These are phyloP conservation scores for Linyphia triangularis DNA, from an alignment of 2,888 invertebrate species.

Conservation along the genomic window DNA sequence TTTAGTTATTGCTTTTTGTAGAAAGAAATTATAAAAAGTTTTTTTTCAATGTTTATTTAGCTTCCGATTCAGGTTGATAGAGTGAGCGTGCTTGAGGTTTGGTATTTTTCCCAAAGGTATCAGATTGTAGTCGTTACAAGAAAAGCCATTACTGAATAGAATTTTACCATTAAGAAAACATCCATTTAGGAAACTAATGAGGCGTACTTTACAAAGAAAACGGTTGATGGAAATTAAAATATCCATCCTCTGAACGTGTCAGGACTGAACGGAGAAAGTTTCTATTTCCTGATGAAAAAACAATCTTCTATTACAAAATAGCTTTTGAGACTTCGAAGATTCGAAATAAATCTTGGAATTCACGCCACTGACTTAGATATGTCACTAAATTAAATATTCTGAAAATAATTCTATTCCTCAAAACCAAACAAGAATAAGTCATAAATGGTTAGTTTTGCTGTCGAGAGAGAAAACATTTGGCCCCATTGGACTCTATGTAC, in stretches of 20 bases:
- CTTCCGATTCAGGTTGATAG: conserved; percentile 43
- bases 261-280: not conserved
- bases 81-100: conserved; percentile 4
- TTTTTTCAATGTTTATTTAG: conserved; percentile 48
- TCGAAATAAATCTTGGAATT: too few relatives aligned
- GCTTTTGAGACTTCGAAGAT: too few relatives aligned
- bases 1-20: not conserved
- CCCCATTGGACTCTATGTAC: too few relatives aligned
- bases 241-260: not conserved
- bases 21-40: conserved; percentile 18
- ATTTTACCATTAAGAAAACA: conserved; percentile 60
- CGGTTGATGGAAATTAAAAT: conserved; percentile 9
- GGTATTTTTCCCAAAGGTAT: not conserved
- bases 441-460: too few relatives aligned
- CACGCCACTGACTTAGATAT: too few relatives aligned
- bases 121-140: conserved; percentile 16
- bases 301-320: not conserved
- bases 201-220: conserved; percentile 46
- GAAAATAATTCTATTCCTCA: too few relatives aligned
- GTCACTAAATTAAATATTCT: too few relatives aligned
- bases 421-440: too few relatives aligned
- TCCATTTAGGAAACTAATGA: conserved; percentile 66
- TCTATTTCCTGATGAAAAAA: conserved; percentile 8
- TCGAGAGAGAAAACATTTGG: too few relatives aligned
- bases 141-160: conserved; percentile 42